Evolutionary conservation across 37 sponge, comb jelly and placozoan genomes (phyloP).

Genomic region (Bolinopsis microptera): DNA sequence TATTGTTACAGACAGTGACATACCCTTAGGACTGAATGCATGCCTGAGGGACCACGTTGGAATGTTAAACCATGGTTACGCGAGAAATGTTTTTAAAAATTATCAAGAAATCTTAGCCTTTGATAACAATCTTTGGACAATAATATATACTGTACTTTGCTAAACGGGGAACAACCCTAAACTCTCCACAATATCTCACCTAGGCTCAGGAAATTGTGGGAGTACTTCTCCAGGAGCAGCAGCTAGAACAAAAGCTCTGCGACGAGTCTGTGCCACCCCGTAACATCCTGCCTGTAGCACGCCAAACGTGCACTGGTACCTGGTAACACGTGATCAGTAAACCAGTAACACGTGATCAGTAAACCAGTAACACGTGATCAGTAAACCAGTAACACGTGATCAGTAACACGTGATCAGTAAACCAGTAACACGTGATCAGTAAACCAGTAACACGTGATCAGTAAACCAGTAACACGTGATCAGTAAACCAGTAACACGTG

Average conservation of each 20-base stretch:
- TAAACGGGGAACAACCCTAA: neutral
- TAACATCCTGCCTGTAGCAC: constrained; percentile 90
- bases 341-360: no score
- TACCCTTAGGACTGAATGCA: neutral
- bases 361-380: no score
- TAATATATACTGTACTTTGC: neutral
- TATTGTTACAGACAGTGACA: constrained; percentile 10
- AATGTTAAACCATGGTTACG: neutral
- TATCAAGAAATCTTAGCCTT: no score
- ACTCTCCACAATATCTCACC: constrained; percentile 65
- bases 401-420: no score
- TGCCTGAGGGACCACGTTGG: neutral
- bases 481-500: no score
- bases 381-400: no score
- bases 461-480: no score
- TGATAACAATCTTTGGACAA: neutral
- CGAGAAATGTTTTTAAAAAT: neutral
- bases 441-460: no score
- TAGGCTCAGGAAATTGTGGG: constrained; percentile 84
- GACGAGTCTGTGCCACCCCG: constrained; percentile 88
- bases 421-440: no score
- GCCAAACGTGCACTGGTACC: constrained; percentile 83
- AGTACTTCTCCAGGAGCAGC: constrained; percentile 91
- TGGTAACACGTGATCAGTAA: no score
- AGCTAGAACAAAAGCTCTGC: constrained; percentile 86